These are phyloP conservation scores for Geotrypetes seraphini DNA, from an alignment of 2,797 vertebrate species.

Conservation along the genomic window DNA sequence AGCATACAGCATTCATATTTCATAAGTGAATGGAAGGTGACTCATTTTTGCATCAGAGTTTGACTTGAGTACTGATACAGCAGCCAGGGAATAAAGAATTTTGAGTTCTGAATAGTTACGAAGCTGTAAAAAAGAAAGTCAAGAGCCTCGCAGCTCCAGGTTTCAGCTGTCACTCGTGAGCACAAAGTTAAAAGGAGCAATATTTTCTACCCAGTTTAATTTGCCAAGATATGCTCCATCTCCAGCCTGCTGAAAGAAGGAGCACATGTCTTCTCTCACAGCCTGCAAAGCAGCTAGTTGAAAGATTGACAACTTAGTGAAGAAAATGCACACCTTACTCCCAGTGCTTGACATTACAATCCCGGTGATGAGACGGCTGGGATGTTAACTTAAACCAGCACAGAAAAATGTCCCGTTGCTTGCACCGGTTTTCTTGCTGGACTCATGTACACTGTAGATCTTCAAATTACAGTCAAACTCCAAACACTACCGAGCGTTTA, in stretches of 20 bases:
- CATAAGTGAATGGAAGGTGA: background rate
- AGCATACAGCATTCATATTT: background rate
- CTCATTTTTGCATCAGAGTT: background rate
- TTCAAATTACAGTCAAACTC: conserved; percentile 3
- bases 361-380: conserved; percentile 9
- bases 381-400: conserved; percentile 17
- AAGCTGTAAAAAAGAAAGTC: background rate
- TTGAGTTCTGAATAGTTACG: conserved; percentile 1
- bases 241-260: conserved; percentile 6
- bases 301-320: conserved; percentile 24
- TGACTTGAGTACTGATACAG: too few species aligned
- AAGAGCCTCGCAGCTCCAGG: conserved; percentile 3
- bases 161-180: conserved; percentile 53
- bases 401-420: background rate
- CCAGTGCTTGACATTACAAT: conserved; percentile 12
- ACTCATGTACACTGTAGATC: background rate
- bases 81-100: too few species aligned
- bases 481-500: background rate
- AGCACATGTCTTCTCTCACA: conserved; percentile 16
- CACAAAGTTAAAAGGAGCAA: conserved; percentile 37
- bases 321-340: conserved; percentile 10
- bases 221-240: conserved; percentile 62
- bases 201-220: conserved; percentile 68
- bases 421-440: conserved; percentile 4
- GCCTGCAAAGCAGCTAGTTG: conserved; percentile 12